phyloP scores from a whole-genome alignment of 1,140 invertebrate species.

The Drosophila ananassae region DNA sequence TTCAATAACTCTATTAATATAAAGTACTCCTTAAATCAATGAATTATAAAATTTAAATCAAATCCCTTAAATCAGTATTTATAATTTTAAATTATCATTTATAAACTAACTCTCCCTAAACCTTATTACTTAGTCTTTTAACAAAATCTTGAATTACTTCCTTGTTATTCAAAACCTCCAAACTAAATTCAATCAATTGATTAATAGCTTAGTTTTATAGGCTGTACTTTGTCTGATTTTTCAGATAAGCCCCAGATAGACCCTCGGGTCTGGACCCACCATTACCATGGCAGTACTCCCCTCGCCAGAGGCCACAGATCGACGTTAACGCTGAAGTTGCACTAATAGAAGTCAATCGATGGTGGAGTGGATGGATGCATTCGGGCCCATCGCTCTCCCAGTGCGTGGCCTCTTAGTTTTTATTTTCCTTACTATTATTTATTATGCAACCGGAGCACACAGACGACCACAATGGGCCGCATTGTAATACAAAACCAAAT shows the following conservation, averaged over 20 bases:
- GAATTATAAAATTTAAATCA: too few relatives aligned
- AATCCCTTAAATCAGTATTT: too few relatives aligned
- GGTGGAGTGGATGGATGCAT: constrained; percentile 40
- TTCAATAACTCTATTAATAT: too few relatives aligned
- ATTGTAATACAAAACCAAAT: constrained; percentile 62
- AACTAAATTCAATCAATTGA: background rate
- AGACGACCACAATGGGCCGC: constrained; percentile 12
- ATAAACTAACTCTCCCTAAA: too few relatives aligned
- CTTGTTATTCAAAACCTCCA: background rate
- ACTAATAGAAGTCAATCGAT: constrained; percentile 20
- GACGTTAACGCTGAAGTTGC: background rate
- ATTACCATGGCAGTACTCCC: background rate
- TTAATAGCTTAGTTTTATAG: background rate
- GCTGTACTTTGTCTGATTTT: background rate
- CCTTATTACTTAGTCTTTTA: too few relatives aligned
- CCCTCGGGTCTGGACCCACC: background rate
- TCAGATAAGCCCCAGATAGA: background rate
- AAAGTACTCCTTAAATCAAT: too few relatives aligned
- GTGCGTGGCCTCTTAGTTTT: constrained; percentile 7
- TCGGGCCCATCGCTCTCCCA: constrained; percentile 11
- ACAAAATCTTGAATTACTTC: background rate
- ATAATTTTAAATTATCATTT: too few relatives aligned
- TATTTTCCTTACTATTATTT: constrained; percentile 3
- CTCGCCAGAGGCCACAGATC: too few relatives aligned
- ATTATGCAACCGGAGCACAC: constrained; percentile 60